phyloP scores from a whole-genome alignment of 2,888 invertebrate genomes.

The Heliconius ismenius region DNA sequence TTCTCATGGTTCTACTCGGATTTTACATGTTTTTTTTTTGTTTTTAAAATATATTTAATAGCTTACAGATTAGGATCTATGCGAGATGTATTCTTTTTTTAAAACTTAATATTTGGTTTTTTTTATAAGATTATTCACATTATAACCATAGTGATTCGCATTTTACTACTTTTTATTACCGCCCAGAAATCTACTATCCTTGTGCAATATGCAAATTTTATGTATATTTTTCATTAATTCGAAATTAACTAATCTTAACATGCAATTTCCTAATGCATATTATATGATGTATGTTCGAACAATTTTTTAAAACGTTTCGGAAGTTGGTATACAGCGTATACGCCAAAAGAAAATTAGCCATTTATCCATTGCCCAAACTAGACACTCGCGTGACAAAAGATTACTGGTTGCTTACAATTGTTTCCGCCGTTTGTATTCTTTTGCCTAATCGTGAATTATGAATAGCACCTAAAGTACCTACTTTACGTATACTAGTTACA shows the following conservation, averaged over 20 bases:
- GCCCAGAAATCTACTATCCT: not conserved
- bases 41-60: not conserved
- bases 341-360: constrained; percentile 37
- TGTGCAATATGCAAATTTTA: not conserved
- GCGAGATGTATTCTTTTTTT: not conserved
- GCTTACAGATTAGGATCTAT: not conserved
- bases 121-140: not conserved
- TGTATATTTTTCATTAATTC: not conserved
- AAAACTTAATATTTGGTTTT: not conserved
- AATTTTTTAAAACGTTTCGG: constrained; percentile 37
- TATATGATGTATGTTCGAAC: constrained; percentile 30
- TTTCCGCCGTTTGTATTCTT: constrained; percentile 56
- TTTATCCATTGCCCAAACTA: constrained; percentile 58
- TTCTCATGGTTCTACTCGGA: constrained; percentile 7
- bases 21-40: not conserved
- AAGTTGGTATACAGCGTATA: constrained; percentile 29
- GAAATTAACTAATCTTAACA: constrained; percentile 9
- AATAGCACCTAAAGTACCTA: constrained; percentile 1
- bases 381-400: constrained; percentile 64
- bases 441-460: constrained; percentile 19
- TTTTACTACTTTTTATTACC: too few species aligned
- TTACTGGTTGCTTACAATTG: constrained; percentile 54
- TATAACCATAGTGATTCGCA: too few species aligned
- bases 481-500: constrained; percentile 2
- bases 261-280: constrained; percentile 35